Conservation (phyloP, 92 coral and sea anemone species). For the Paragorgia papillata region DNA sequence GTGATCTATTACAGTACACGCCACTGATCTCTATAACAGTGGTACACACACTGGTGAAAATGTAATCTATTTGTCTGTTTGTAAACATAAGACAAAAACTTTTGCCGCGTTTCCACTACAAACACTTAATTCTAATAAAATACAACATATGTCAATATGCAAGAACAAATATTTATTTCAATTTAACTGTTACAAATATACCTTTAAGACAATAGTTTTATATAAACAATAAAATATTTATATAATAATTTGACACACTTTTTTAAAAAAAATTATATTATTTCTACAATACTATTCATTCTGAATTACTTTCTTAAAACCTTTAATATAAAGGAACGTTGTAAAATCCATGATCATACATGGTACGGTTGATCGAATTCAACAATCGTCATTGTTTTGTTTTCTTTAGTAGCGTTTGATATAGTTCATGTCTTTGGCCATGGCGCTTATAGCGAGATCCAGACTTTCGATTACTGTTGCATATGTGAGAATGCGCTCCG, state of each 20-base stretch:
- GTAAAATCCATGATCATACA: neutral
- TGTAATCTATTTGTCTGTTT: too few species aligned
- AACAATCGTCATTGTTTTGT: neutral
- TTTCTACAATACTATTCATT: neutral
- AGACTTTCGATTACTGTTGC: neutral
- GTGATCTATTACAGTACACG: too few species aligned
- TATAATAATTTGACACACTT: too few species aligned
- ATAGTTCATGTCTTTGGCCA: neutral
- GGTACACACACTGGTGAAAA: too few species aligned
- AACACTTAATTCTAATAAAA: too few species aligned
- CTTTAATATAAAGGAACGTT: constrained; percentile 17
- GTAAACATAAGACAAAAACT: too few species aligned
- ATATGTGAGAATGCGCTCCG: neutral
- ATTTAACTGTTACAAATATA: neutral
- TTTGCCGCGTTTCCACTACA: too few species aligned
- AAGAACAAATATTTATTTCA: too few species aligned
- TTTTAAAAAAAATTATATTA: neutral
- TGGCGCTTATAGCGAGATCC: neutral
- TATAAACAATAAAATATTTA: neutral
- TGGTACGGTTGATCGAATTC: neutral
- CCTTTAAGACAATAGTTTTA: neutral
- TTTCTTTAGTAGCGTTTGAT: neutral
- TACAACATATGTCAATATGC: too few species aligned
- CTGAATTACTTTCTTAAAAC: constrained; percentile 12
- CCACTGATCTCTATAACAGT: too few species aligned